Percentiles rank a stretch among this genome's conserved stretches.
Evolutionary conservation across 2,888 invertebrate species (phyloP).

Genomic region (Entomobrya multifasciata): DNA sequence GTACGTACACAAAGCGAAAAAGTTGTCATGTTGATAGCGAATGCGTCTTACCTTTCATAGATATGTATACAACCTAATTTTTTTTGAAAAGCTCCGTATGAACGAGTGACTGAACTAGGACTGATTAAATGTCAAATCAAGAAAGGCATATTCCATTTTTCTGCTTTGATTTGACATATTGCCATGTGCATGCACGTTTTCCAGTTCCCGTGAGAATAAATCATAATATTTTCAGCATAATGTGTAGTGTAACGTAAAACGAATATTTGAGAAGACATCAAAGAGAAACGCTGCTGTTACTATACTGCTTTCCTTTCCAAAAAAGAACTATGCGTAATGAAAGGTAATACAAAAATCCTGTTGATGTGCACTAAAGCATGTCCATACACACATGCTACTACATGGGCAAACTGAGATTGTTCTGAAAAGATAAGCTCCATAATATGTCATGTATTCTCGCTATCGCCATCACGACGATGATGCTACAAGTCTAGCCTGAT

Average conservation of each 20-base stretch:
- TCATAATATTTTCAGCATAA: constrained; percentile 19
- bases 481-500: too few species aligned
- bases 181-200: constrained; percentile 30
- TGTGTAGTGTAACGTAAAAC: constrained; percentile 1
- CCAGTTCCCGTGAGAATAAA: constrained; percentile 53
- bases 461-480: too few species aligned
- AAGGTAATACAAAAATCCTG: not conserved
- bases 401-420: constrained; percentile 16
- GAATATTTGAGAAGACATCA: constrained; percentile 29
- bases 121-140: constrained; percentile 58
- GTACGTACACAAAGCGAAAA: too few species aligned
- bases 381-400: not conserved
- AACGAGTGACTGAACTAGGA: not conserved
- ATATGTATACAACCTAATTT: not conserved
- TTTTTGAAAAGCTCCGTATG: not conserved
- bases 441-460: too few species aligned
- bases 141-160: constrained; percentile 44
- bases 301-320: not conserved
- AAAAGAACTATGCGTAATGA: not conserved
- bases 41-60: not conserved
- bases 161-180: constrained; percentile 33
- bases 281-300: constrained; percentile 1
- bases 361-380: not conserved
- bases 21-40: too few species aligned
- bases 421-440: not conserved